Evolutionary conservation across 2,113 vertebrate species (phyloP).

Genomic region (Chionodraco myersi): DNA sequence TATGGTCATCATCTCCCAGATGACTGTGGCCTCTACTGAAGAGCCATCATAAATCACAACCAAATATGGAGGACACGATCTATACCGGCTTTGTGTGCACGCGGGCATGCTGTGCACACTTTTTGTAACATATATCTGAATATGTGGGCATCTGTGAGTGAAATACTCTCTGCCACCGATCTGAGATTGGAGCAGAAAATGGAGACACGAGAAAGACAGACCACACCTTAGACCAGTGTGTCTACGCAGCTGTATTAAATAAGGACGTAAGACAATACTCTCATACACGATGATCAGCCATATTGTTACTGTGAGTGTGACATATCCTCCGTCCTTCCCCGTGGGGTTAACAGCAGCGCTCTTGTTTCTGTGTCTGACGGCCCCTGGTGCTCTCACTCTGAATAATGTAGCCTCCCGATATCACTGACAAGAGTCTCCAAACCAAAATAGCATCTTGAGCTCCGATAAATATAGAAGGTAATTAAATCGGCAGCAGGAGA

Average conservation of each 20-base stretch:
- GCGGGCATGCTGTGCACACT: constrained; percentile 5
- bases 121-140: constrained; percentile 13
- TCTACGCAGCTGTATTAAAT: neutral
- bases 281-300: neutral
- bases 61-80: constrained; percentile 77
- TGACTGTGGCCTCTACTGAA: constrained; percentile 81
- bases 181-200: constrained; percentile 34
- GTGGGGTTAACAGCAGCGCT: constrained; percentile 59
- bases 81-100: constrained; percentile 49
- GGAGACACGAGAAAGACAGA: constrained; percentile 40
- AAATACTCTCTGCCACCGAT: constrained; percentile 19
- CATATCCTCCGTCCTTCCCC: constrained; percentile 36
- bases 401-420: constrained; percentile 79
- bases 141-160: neutral
- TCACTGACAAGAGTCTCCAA: constrained; percentile 80
- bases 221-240: constrained; percentile 45
- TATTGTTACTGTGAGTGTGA: constrained; percentile 4
- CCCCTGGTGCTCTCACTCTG: constrained; percentile 71
- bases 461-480: constrained; percentile 84
- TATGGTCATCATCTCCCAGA: constrained; percentile 82
- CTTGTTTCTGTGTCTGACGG: constrained; percentile 63
- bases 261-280: neutral
- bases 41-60: constrained; percentile 81
- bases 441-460: constrained; percentile 83
- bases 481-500: constrained; percentile 80